Base-by-base conservation (phyloP, 2,888 invertebrate genomes). In the Apantesis nais region DNA sequence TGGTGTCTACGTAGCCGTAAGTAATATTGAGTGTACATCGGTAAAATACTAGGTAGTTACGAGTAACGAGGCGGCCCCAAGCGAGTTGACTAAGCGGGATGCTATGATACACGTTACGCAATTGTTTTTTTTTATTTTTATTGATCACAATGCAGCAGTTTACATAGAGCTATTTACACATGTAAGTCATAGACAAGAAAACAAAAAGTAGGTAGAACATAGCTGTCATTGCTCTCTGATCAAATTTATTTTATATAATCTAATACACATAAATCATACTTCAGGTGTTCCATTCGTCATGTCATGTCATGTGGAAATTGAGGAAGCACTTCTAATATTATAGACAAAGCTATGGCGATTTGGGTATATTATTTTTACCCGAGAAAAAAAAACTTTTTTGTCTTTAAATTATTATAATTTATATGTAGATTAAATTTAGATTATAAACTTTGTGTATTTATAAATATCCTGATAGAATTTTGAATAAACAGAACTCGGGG, bases 61-160 rank as follows among this genome's bases (percentile, higher is more conserved):
- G 37, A 41, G 55, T 58, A 34, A 34, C 22, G n/a, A 34, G n/a
- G 16, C 19, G 25, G 19, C n/a, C 12, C 25, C 44, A 29, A 61
- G 62, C 41, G 31, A 16, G 58, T 60, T 37, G 37, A 67, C 52
- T 31, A 63, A 60, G 62, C 58, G 41, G 52, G 2, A 37, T 14
- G 64, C 52, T 52, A 66, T n/a, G 25, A 52, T 65, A 63, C 71
- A 48, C 64, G 64, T 67, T 65, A 65, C 65, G n/a, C 41, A 52
- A 11, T 63, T 64, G 12, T 37, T 5, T 58, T 67, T 22, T 64
- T 52, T 52, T 34, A 39, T 31, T 39, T 58, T 55, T 16, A 37
- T 16, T 67, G 12, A 31, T 31, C 19, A 31, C 61, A 31, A 29
- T 22, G 34, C 19, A 44, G 5, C 16, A 4, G 37, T 22, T n/a